Evolutionary conservation across 2,888 invertebrate species (phyloP).

Genomic region (Synergus itoensis): DNA sequence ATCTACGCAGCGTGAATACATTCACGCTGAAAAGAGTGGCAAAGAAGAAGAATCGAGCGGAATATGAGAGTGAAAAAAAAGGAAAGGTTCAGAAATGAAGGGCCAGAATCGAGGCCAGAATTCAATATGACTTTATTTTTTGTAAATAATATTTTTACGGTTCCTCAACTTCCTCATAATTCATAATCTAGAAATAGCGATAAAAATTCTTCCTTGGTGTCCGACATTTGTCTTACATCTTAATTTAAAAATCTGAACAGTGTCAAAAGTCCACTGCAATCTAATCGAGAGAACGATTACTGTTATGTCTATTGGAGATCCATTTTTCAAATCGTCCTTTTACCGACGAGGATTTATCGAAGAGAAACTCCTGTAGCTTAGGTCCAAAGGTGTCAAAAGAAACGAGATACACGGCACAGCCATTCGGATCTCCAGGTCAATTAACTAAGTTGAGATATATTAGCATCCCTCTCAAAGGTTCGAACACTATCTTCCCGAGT

Average conservation of each 20-base stretch:
- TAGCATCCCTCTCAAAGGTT: constrained; percentile 43
- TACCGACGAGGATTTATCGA: constrained; percentile 13
- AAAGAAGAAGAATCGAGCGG: not conserved
- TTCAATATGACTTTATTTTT: too few species aligned
- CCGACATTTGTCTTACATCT: constrained; percentile 33
- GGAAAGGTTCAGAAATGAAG: not conserved
- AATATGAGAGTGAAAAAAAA: not conserved
- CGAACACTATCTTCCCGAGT: constrained; percentile 30
- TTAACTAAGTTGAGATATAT: constrained; percentile 43
- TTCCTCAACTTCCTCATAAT: not conserved
- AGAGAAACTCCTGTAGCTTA: constrained; percentile 8
- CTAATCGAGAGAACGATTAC: constrained; percentile 22
- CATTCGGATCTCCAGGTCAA: constrained; percentile 52
- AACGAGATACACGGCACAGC: constrained; percentile 64
- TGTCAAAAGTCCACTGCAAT: constrained; percentile 18
- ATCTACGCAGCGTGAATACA: constrained; percentile 47
- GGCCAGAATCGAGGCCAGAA: too few species aligned
- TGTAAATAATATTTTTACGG: not conserved
- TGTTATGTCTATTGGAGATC: constrained; percentile 16
- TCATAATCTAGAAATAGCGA: not conserved
- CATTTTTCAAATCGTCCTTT: constrained; percentile 26
- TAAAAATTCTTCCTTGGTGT: constrained; percentile 21
- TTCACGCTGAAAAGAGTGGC: constrained; percentile 6
- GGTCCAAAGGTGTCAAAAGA: constrained; percentile 60
- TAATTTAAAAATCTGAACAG: constrained; percentile 18